A percentile compares a stretch with the other conserved stretches of the same genome.
phyloP scores from a whole-genome alignment of 2,113 vertebrate species.

The Semnopithecus entellus region DNA sequence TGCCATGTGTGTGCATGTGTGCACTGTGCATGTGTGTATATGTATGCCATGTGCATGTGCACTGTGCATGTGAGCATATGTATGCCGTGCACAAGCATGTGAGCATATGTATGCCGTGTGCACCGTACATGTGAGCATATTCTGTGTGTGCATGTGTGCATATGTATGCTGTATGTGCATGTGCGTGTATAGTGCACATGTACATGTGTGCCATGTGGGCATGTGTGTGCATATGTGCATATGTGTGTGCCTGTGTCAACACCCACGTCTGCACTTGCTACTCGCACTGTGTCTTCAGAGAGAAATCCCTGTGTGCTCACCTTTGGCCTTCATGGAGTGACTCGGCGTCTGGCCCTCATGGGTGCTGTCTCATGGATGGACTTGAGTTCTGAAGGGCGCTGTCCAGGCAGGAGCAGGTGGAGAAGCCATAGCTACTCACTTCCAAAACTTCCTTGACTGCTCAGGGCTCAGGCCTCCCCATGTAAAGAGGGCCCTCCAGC shows the following conservation, averaged over 20 bases:
- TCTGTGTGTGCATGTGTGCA: neutral
- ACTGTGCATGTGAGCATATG: neutral
- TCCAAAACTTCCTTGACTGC: neutral
- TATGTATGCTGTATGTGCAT: too few relatives aligned
- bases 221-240: too few relatives aligned
- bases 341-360: rapidly evolving
- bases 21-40: too few relatives aligned
- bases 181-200: neutral
- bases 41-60: too few relatives aligned
- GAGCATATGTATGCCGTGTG: too few relatives aligned
- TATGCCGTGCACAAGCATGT: too few relatives aligned
- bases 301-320: too few relatives aligned
- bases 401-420: neutral
- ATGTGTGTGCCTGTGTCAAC: too few relatives aligned
- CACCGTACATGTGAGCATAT: too few relatives aligned
- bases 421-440: neutral
- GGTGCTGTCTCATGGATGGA: neutral
- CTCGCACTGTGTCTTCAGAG: neutral
- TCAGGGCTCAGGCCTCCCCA: neutral
- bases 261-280: neutral
- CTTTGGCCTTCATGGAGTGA: neutral
- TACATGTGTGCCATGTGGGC: too few relatives aligned
- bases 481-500: neutral
- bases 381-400: neutral
- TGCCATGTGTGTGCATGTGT: too few relatives aligned